phyloP scores from a whole-genome alignment of 2,888 invertebrate species.

The Therioaphis trifolii region DNA sequence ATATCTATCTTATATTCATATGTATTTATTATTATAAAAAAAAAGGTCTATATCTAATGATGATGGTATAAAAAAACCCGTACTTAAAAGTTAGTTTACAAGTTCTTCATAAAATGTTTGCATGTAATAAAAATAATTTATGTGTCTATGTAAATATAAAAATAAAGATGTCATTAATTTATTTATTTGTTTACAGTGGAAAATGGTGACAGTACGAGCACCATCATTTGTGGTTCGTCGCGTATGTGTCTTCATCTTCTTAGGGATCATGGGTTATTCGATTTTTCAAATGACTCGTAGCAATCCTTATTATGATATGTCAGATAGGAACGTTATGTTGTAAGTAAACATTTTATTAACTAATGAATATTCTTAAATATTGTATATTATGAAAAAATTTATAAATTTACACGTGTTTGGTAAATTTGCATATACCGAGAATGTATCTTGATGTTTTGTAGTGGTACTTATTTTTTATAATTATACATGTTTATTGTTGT shows the following conservation, averaged over 20 bases:
- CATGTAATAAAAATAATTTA: no score
- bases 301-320: conserved; percentile 44
- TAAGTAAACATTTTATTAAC: background rate
- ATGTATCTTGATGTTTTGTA: no score
- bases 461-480: no score
- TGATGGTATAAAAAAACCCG: no score
- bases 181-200: conserved; percentile 26
- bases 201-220: conserved; percentile 51
- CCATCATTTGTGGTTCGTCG: conserved; percentile 49
- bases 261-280: conserved; percentile 54
- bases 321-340: conserved; percentile 48
- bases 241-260: conserved; percentile 30
- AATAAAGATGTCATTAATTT: background rate
- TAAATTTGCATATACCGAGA: background rate
- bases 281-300: conserved; percentile 56
- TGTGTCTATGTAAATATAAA: no score
- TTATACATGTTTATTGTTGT: no score
- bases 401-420: background rate
- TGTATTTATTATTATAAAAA: no score
- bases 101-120: no score
- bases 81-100: no score
- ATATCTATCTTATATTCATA: no score
- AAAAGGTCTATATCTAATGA: no score
- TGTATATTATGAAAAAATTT: background rate
- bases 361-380: background rate